phyloP scores from a whole-genome alignment of 2,797 vertebrate genomes.

The Acanthopagrus latus region DNA sequence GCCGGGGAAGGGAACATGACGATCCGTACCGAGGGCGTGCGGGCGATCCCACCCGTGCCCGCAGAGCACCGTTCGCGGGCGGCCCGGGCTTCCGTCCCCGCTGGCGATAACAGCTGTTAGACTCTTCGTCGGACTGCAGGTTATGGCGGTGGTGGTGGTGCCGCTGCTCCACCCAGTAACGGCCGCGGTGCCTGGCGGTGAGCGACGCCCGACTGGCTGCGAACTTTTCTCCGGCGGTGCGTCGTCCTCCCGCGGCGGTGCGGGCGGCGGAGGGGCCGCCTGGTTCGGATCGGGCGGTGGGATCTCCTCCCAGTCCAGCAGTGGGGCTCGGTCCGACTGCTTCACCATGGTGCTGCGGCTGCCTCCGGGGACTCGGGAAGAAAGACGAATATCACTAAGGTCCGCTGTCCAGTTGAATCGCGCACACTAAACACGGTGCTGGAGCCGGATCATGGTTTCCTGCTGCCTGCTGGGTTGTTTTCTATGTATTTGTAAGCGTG shows the following conservation, averaged over 20 bases:
- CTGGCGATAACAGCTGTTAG: conserved; percentile 74
- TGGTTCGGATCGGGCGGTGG: conserved; percentile 84
- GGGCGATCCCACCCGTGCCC: conserved; percentile 71
- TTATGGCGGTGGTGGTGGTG: conserved; percentile 33
- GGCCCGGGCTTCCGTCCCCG: conserved; percentile 71
- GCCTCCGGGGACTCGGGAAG: conserved; percentile 29
- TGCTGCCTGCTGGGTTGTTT: conserved; percentile 60
- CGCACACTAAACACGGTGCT: conserved; percentile 35
- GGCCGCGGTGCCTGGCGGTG: conserved; percentile 56
- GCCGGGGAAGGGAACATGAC: conserved; percentile 63
- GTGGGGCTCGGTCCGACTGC: conserved; percentile 93
- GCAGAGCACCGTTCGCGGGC: conserved; percentile 52
- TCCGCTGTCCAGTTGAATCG: conserved; percentile 7
- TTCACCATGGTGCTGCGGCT: conserved; percentile 86
- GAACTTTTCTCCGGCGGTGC: conserved; percentile 68
- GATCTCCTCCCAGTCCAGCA: conserved; percentile 96
- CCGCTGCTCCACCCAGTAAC: conserved; percentile 62
- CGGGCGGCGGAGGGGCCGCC: conserved; percentile 68
- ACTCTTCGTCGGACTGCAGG: conserved; percentile 53
- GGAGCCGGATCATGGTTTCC: conserved; percentile 62
- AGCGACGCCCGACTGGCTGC: conserved; percentile 57
- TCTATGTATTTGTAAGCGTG: conserved; percentile 79
- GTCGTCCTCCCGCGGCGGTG: conserved; percentile 55
- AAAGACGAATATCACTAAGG: conserved; percentile 17
- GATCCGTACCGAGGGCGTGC: conserved; percentile 66